Conservation (phyloP, 1,140 invertebrate species). For the Nebria ingens region DNA sequence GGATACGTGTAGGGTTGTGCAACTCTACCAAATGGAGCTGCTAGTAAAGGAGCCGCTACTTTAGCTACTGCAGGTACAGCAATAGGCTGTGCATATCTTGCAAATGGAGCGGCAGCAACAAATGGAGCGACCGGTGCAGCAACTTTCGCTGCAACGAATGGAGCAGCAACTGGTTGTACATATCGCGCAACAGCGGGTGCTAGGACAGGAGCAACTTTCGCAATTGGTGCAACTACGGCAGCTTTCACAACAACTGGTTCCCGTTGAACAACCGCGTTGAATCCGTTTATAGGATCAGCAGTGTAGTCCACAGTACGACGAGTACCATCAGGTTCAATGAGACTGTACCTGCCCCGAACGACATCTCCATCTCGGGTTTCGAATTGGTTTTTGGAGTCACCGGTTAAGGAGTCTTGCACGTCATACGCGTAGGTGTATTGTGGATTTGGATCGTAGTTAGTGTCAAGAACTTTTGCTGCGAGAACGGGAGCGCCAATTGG, state of each 20-base stretch:
- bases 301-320: constrained; percentile 35
- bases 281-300: constrained; percentile 28
- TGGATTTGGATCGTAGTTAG: constrained; percentile 37
- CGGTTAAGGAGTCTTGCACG: constrained; percentile 35
- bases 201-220: constrained; percentile 22
- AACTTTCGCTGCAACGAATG: constrained; percentile 18
- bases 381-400: constrained; percentile 33
- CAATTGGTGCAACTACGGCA: constrained; percentile 26
- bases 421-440: constrained; percentile 41
- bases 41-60: background rate
- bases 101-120: constrained; percentile 5
- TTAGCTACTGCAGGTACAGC: constrained; percentile 14
- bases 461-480: constrained; percentile 32
- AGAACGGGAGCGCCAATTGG: constrained; percentile 29
- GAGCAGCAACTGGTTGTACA: constrained; percentile 25
- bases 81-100: constrained; percentile 7
- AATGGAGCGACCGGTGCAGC: constrained; percentile 23
- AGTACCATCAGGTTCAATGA: constrained; percentile 31
- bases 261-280: constrained; percentile 24
- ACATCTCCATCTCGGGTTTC: constrained; percentile 33
- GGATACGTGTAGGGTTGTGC: constrained; percentile 11
- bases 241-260: constrained; percentile 29
- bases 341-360: constrained; percentile 23
- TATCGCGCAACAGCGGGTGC: background rate
- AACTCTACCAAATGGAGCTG: constrained; percentile 7